Conservation (phyloP, 1,140 invertebrate genomes). For the Drosophila biarmipes region DNA sequence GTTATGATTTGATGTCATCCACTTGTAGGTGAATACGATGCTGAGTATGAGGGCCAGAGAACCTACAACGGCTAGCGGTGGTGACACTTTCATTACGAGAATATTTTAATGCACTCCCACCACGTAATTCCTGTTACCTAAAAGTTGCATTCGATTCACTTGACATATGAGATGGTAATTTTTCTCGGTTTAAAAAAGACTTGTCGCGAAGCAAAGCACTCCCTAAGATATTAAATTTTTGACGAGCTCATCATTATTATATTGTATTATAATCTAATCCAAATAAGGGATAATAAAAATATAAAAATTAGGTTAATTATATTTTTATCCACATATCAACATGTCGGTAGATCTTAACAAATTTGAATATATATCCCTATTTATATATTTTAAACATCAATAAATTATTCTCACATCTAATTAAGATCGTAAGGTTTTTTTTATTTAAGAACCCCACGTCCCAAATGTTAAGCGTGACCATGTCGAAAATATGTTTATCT, state of each 20-base stretch:
- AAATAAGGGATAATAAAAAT: too few species aligned
- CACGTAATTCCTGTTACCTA: background rate
- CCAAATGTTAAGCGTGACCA: background rate
- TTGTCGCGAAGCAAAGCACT: too few species aligned
- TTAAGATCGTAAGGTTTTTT: too few species aligned
- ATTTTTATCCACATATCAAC: too few species aligned
- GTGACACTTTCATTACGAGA: conserved; percentile 5
- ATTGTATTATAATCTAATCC: too few species aligned
- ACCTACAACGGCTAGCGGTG: conserved; percentile 29
- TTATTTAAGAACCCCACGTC: background rate
- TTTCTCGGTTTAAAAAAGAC: background rate
- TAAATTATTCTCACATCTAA: too few species aligned
- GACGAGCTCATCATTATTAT: too few species aligned
- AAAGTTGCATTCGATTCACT: conserved; percentile 2
- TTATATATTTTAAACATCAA: too few species aligned
- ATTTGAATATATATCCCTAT: too few species aligned
- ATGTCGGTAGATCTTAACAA: too few species aligned
- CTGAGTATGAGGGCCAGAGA: conserved; percentile 25
- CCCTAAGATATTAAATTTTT: too few species aligned
- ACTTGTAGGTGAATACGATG: conserved; percentile 20
- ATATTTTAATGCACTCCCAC: background rate
- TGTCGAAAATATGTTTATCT: background rate
- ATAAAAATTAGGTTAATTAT: too few species aligned
- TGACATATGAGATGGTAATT: background rate
- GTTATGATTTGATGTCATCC: background rate